These are phyloP conservation scores for Sinopyrophorus schimmeli DNA, from an alignment of 2,888 invertebrate species.

Conservation along the genomic window DNA sequence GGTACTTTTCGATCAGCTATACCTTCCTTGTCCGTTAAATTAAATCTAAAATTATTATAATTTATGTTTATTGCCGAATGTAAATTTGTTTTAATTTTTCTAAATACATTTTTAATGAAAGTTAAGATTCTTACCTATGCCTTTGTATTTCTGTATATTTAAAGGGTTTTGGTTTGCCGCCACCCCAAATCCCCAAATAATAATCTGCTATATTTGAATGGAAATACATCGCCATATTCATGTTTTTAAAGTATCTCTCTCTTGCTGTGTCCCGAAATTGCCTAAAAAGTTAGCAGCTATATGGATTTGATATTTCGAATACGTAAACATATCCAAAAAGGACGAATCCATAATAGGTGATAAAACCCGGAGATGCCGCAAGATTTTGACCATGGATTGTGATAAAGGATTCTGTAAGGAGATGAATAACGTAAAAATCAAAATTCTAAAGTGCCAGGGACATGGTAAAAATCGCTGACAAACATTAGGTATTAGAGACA, in stretches of 20 bases:
- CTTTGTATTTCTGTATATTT: slow-evolving; percentile 96
- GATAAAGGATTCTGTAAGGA: too few species aligned
- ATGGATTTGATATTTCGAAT: background rate
- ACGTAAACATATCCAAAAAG: too few species aligned
- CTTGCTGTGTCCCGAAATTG: slow-evolving; percentile 94
- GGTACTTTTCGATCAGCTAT: slow-evolving; percentile 94
- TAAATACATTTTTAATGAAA: too few species aligned
- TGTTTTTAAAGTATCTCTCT: slow-evolving; percentile 95
- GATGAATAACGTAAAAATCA: too few species aligned
- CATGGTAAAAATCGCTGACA: too few species aligned
- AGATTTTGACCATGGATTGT: too few species aligned
- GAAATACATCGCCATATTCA: slow-evolving; percentile 95
- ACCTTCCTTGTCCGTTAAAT: slow-evolving; percentile 85
- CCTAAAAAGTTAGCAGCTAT: slow-evolving; percentile 51
- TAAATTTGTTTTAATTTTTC: too few species aligned
- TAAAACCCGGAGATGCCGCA: too few species aligned
- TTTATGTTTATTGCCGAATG: background rate
- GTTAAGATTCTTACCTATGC: slow-evolving; percentile 62
- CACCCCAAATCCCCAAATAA: slow-evolving; percentile 96
- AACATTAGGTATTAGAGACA: too few species aligned
- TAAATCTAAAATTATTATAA: slow-evolving; percentile 68
- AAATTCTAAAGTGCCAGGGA: too few species aligned
- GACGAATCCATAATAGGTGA: too few species aligned
- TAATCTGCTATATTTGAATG: slow-evolving; percentile 98
- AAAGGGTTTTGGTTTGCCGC: slow-evolving; percentile 91